Conservation (phyloP, 2,113 vertebrate genomes). For the Loxodonta africana region DNA sequence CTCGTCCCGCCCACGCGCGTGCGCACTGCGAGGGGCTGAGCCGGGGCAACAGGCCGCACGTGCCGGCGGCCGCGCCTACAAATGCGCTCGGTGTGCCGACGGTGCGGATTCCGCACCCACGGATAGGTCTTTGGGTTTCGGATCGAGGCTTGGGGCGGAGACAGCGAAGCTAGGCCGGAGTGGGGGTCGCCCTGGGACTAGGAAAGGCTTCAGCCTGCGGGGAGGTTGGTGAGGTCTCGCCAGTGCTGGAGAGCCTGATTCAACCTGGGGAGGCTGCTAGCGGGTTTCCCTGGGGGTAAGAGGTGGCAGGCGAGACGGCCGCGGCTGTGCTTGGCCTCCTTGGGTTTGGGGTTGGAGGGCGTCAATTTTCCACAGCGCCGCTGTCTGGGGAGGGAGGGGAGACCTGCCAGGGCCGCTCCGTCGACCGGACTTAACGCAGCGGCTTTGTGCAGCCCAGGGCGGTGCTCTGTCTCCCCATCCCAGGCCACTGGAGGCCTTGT, state of each 20-base stretch:
- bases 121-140: too few relatives aligned
- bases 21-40: too few relatives aligned
- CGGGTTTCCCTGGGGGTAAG: not conserved
- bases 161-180: not conserved
- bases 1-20: too few relatives aligned
- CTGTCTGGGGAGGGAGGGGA: not conserved
- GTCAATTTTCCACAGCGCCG: not conserved
- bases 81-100: too few relatives aligned
- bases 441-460: not conserved
- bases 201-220: not conserved
- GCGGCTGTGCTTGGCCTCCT: not conserved
- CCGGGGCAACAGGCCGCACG: too few relatives aligned
- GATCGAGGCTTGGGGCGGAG: too few relatives aligned
- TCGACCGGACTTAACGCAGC: accelerated
- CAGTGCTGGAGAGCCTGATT: not conserved
- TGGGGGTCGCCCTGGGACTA: not conserved
- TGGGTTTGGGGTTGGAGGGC: accelerated
- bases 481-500: accelerated
- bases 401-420: too few relatives aligned
- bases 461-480: not conserved
- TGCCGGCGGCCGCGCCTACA: too few relatives aligned
- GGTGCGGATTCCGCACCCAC: too few relatives aligned
- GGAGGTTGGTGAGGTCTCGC: too few relatives aligned
- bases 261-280: too few relatives aligned
- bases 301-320: not conserved